Conservation (phyloP, 37 sponge, comb jelly and placozoan species). For the Eunapius fragilis region DNA sequence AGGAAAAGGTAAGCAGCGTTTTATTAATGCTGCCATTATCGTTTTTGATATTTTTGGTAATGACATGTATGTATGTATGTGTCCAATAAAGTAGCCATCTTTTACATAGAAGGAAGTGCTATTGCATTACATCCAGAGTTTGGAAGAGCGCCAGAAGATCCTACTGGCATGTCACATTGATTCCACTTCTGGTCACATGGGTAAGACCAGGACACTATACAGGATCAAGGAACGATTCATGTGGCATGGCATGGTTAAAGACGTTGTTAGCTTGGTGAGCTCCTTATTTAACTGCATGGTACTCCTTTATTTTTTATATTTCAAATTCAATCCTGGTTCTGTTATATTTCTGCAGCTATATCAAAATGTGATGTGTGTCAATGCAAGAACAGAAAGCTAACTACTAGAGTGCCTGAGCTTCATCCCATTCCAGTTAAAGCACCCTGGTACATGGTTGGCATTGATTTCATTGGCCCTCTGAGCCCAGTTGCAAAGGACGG, state of each 20-base stretch:
- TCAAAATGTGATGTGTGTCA: conserved; percentile 66
- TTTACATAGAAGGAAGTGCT: conserved; percentile 17
- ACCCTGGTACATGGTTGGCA: conserved; percentile 70
- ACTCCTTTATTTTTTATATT: no score
- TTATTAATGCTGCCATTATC: no score
- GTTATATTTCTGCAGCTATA: conserved; percentile 28
- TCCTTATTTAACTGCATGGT: neutral
- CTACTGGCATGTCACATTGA: conserved; percentile 52
- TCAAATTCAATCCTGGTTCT: neutral
- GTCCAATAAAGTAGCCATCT: no score
- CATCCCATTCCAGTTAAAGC: conserved; percentile 53
- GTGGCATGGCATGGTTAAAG: conserved; percentile 35
- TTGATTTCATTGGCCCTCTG: conserved; percentile 72
- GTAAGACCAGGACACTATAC: conserved; percentile 14
- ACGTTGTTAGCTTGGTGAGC: conserved; percentile 35
- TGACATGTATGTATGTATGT: no score
- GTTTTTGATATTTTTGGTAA: no score
- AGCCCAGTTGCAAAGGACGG: conserved; percentile 26
- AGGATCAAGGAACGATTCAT: conserved; percentile 49
- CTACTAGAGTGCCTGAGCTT: conserved; percentile 42
- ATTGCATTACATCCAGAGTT: conserved; percentile 9
- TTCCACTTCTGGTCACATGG: conserved; percentile 60
- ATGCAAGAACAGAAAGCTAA: conserved; percentile 53
- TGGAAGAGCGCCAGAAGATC: conserved; percentile 27
- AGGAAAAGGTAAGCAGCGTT: no score